Evolutionary conservation across 2,113 vertebrate species (phyloP), one percentile per base, ranked within the genome.

Genomic region (Tympanuchus pallidicinctus): DNA sequence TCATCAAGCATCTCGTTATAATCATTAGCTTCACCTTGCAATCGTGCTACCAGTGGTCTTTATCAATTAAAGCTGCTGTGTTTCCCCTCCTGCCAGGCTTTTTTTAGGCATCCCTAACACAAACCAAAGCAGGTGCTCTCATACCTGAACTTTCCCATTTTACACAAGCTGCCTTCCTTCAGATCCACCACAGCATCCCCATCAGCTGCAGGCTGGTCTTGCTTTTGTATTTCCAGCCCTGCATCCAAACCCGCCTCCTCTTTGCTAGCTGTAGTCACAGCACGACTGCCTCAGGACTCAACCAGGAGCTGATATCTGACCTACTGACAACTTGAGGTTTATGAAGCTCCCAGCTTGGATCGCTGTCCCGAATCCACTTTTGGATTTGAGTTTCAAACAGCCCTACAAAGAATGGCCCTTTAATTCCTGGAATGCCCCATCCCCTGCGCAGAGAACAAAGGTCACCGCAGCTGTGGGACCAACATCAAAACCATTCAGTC

Each of bases 11-110:
- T 94, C 94, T 96, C 84, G 81, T 94, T 95, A 89, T 45, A 50
- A 77, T 86, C 95, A 95, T 95, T 93, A 94, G 79, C 88, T 90
- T 95, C 90, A 79, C 48, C 88, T 86, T 82, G 72, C 93, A 86
- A 27, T 50, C 64, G 1, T 18, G 70, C 67, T 66, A 21, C 88
- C 7, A 66, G 90, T 70, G 82, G 50, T 60, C 77, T 63, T 82
- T 67, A 88, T 71, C 89, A 91, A 91, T 82, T 83, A 82, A 76
- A 92, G 71, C 32, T 8, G 66, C 79, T 57, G 65, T 7, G 34
- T 52, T 82, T 82, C 79, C 61, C 79, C 59, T 56, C 47, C 73
- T 47, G 15, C 10, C 27, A 54, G 52, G 14, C 52, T 27, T 15
- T 54, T 54, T 54, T 54, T 10, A 54, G 30, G 52, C 27, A 30